phyloP scores from a whole-genome alignment of 2,888 invertebrate species.

The Colostygia pectinataria region DNA sequence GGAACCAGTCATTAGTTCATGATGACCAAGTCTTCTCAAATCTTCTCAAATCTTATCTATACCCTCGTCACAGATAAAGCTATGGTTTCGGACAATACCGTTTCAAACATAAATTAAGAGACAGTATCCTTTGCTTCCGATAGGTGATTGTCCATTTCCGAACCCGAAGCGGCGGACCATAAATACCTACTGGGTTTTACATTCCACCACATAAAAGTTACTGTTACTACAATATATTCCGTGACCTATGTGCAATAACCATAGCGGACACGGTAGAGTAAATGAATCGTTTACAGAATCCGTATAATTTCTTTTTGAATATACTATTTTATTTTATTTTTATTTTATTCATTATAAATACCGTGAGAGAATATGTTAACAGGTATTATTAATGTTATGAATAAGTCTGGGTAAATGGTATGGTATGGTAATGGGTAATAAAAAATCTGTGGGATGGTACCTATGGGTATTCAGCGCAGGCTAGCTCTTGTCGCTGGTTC shows the following conservation, averaged over 20 bases:
- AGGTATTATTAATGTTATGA: not conserved
- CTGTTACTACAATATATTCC: not conserved
- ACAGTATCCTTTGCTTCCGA: conserved; percentile 59
- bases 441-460: too few species aligned
- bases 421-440: too few species aligned
- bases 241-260: conserved; percentile 35
- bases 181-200: conserved; percentile 37
- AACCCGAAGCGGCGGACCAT: conserved; percentile 53
- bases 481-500: too few species aligned
- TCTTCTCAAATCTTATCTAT: too few species aligned
- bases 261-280: conserved; percentile 39
- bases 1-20: too few species aligned
- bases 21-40: conserved; percentile 12
- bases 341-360: conserved; percentile 13
- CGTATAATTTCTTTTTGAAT: conserved; percentile 22
- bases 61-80: conserved; percentile 16
- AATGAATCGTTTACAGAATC: conserved; percentile 24
- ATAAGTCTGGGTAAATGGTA: not conserved
- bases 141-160: conserved; percentile 68
- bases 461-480: too few species aligned
- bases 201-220: conserved; percentile 47
- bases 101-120: conserved; percentile 61
- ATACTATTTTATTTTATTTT: too few species aligned
- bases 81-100: conserved; percentile 25
- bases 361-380: conserved; percentile 13